Base-by-base conservation (phyloP, 30 jellyfish, hydroid and myxozoan genomes). In the Haliclystus octoradiatus region DNA sequence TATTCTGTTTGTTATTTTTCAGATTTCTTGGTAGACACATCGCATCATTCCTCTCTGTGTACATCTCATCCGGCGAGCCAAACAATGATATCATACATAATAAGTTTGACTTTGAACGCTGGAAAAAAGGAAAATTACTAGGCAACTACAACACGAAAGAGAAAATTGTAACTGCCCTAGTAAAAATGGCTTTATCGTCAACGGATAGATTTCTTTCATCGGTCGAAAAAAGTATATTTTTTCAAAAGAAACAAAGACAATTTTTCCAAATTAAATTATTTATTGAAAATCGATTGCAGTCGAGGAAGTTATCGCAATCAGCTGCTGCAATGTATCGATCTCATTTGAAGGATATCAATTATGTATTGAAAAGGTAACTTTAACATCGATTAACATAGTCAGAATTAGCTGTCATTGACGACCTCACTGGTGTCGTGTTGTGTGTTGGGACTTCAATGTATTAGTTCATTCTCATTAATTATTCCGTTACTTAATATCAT, bases 1-100 rank as follows among this genome's bases (percentile, higher is more conserved):
- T n/a, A n/a, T n/a, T n/a, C n/a, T n/a, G n/a, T n/a, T n/a, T n/a
- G n/a, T n/a, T n/a, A n/a, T n/a, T 31, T 40, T 70, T 32, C 40
- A 84, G 95, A 34, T 84, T 84, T 30, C 92, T 84, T 29, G 92
- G 95, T 9, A 68, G 72, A 27, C 50, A 83, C 52, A 13, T 84
- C 31, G 92, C 85, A 3, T 63, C 62, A 66, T 84, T 76, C 31
- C 49, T 84, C 2, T 65, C 75, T 24, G 85, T 70, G 15, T 30
- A 66, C 0, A 28, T 76, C 29, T 83, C 74, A 47, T 34, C 62
- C 7, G 95, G 95, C 0, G 26, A 34, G 31, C 70, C 63, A 2
- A 31, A 71, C 47, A 47, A 31, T 5, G 76, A 50, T 0, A 52
- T 84, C 5, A 51, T 84, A 26, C 2, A 24, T 64, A 52, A 70